Percentiles rank a stretch among this genome's conserved stretches.
These are phyloP conservation scores for Cheirogaleus major DNA, from an alignment of 2,797 vertebrate species.

Conservation along the genomic window DNA sequence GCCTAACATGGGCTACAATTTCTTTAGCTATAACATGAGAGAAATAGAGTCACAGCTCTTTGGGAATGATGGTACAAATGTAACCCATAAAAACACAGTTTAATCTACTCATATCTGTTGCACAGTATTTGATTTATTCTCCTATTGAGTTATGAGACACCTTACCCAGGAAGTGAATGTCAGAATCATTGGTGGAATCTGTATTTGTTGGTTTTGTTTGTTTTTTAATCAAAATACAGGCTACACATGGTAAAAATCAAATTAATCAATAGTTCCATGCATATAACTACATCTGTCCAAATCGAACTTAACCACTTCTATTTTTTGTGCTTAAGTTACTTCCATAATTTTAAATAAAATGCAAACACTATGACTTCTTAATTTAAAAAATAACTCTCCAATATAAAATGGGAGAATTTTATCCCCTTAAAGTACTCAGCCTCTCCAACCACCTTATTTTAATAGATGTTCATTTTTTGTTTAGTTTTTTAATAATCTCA, in stretches of 20 bases:
- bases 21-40: background rate
- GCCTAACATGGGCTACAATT: background rate
- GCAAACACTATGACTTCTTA: background rate
- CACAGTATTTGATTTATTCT: background rate
- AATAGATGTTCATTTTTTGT: background rate
- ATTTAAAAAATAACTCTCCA: background rate
- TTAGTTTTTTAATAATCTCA: background rate
- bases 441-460: background rate
- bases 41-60: background rate
- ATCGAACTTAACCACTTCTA: background rate
- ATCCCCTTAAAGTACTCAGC: background rate
- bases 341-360: background rate
- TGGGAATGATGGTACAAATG: background rate
- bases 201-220: background rate
- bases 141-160: background rate
- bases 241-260: background rate
- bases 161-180: background rate
- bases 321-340: background rate
- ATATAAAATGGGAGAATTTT: background rate
- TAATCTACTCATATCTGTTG: background rate
- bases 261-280: background rate
- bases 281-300: background rate
- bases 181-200: background rate
- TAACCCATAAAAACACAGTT: background rate
- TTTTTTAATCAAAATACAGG: conserved; percentile 12